Percentiles rank a stretch among this genome's conserved stretches.
Conservation (phyloP, 1,140 invertebrate species). For the Caenorhabditis briggsae region DNA sequence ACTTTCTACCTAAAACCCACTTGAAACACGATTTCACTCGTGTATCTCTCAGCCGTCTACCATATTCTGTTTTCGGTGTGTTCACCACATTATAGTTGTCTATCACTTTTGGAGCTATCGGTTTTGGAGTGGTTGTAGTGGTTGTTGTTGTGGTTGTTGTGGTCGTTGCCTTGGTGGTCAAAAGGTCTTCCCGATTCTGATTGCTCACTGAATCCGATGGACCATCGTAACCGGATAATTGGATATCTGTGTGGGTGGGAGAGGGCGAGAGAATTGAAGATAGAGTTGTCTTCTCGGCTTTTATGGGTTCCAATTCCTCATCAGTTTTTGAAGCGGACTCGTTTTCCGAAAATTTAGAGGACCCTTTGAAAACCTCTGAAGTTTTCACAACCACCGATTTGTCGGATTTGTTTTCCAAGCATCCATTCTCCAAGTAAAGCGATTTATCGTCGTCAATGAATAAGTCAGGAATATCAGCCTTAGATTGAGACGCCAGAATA, state of each 20-base stretch:
- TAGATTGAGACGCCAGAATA: conserved; percentile 62
- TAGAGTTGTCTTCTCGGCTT: conserved; percentile 38
- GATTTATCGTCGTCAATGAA: conserved; percentile 65
- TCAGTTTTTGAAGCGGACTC: conserved; percentile 18
- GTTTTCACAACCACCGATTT: conserved; percentile 26
- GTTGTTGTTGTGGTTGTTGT: conserved; percentile 30
- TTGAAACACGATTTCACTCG: conserved; percentile 61
- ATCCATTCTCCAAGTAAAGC: conserved; percentile 63
- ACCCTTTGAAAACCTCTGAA: conserved; percentile 31
- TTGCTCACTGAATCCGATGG: conserved; percentile 14
- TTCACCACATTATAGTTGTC: conserved; percentile 61
- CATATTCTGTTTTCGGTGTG: conserved; percentile 54
- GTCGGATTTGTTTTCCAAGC: conserved; percentile 44
- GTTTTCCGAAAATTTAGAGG: conserved; percentile 50
- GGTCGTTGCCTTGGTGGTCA: conserved; percentile 22
- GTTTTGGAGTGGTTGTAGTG: conserved; percentile 43
- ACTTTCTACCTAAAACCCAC: conserved; percentile 13
- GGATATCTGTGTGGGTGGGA: conserved; percentile 4
- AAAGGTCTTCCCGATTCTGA: conserved; percentile 35
- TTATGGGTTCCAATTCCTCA: conserved; percentile 20
- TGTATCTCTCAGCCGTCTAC: conserved; percentile 60
- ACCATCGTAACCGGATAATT: conserved; percentile 10
- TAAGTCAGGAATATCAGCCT: conserved; percentile 60
- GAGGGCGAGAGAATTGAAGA: conserved; percentile 20
- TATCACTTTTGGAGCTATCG: conserved; percentile 60